Evolutionary conservation across 2,113 vertebrate species (phyloP).

Genomic region (Anser brachyrhynchus): DNA sequence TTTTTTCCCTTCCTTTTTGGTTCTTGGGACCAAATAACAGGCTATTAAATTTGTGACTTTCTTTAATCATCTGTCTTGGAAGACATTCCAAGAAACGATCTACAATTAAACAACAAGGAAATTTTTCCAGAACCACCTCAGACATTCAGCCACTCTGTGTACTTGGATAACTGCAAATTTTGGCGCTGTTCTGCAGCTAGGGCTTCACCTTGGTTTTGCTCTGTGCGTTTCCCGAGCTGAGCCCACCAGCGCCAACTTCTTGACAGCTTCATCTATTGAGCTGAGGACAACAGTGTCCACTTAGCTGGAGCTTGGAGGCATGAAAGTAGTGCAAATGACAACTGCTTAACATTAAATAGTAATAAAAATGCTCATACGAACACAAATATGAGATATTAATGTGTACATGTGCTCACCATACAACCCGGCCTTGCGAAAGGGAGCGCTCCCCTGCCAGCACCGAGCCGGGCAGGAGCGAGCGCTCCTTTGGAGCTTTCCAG

Average conservation of each 20-base stretch:
- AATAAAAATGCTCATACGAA: neutral
- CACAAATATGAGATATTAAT: fast-evolving
- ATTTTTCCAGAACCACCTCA: neutral
- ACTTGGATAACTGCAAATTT: neutral
- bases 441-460: neutral
- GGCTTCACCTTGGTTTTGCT: neutral
- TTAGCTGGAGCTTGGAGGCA: neutral
- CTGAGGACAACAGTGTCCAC: neutral
- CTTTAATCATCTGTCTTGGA: neutral
- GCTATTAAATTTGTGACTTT: neutral
- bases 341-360: neutral
- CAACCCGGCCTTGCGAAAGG: neutral
- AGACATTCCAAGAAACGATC: neutral
- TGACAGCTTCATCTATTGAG: neutral
- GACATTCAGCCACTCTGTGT: neutral
- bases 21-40: neutral
- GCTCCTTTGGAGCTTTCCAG: neutral
- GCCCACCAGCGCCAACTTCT: neutral
- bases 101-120: neutral
- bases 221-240: neutral
- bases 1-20: no score
- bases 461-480: neutral
- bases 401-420: neutral
- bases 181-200: neutral
- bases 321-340: neutral